Percentiles rank a stretch among this genome's conserved stretches.
phyloP scores from a whole-genome alignment of 2,888 invertebrate species.

The Perizoma flavofasciatum region DNA sequence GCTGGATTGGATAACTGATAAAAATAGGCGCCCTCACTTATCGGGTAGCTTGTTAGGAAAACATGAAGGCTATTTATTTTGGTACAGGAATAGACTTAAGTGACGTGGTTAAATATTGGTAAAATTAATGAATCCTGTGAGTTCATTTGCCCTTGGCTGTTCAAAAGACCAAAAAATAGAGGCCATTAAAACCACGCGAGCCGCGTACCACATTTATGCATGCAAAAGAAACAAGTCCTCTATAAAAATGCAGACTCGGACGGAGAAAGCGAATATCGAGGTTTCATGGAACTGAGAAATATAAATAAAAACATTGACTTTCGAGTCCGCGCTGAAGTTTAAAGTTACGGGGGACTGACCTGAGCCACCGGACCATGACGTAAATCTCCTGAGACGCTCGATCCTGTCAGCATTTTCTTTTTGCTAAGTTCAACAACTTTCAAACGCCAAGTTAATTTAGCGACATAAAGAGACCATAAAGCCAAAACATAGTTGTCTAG shows the following conservation, averaged over 20 bases:
- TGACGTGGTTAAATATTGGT: conserved; percentile 24
- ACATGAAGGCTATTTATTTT: conserved; percentile 41
- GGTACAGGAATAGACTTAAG: conserved; percentile 37
- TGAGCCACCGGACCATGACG: conserved; percentile 55
- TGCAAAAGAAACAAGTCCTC: conserved; percentile 51
- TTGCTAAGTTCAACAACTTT: conserved; percentile 63
- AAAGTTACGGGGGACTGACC: conserved; percentile 60
- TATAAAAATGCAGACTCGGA: conserved; percentile 52
- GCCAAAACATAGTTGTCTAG: conserved; percentile 34
- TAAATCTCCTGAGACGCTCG: conserved; percentile 59
- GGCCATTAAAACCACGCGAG: conserved; percentile 44
- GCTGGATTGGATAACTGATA: conserved; percentile 44
- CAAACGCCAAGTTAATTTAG: conserved; percentile 46
- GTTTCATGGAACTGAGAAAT: conserved; percentile 45
- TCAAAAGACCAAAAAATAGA: conserved; percentile 42
- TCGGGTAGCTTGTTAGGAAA: conserved; percentile 42
- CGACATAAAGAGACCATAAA: conserved; percentile 26
- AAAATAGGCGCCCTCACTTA: conserved; percentile 41
- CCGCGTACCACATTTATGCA: conserved; percentile 50
- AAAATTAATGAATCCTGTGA: conserved; percentile 30
- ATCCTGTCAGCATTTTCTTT: conserved; percentile 58
- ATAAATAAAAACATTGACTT: conserved; percentile 44
- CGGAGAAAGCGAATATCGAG: conserved; percentile 48
- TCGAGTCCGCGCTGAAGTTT: conserved; percentile 45
- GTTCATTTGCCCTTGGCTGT: conserved; percentile 40